phyloP scores from a whole-genome alignment of 2,888 invertebrate genomes.

The Pristionchus fissidentatus region DNA sequence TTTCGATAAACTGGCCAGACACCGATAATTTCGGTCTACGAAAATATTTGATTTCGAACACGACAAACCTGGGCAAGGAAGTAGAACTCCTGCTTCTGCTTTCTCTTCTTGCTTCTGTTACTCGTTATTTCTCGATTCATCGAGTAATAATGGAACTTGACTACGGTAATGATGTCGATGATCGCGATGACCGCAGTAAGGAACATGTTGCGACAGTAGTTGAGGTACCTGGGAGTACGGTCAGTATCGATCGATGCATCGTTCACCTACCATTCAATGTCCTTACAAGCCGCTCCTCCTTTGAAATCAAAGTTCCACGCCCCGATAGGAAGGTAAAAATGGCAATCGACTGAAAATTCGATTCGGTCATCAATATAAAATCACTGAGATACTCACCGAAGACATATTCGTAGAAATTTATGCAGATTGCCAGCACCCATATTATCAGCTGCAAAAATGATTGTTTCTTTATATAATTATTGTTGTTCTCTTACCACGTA shows the following conservation, averaged over 20 bases:
- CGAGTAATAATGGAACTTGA: conserved; percentile 34
- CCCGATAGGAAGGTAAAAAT: conserved; percentile 3
- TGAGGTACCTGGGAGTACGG: conserved; percentile 8
- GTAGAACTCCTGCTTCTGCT: conserved; percentile 31
- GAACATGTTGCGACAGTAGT: conserved; percentile 45
- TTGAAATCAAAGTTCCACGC: conserved; percentile 44
- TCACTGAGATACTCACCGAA: conserved; percentile 7
- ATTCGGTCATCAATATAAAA: neutral
- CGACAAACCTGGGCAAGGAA: conserved; percentile 31
- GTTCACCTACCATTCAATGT: conserved; percentile 33
- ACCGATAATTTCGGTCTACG: too few relatives aligned
- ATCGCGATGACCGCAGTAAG: conserved; percentile 32
- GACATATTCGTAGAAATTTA: conserved; percentile 45
- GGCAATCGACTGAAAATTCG: conserved; percentile 20
- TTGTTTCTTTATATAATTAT: neutral
- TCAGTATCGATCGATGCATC: neutral
- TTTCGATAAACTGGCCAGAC: too few relatives aligned
- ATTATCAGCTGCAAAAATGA: conserved; percentile 7
- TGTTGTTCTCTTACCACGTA: conserved; percentile 4
- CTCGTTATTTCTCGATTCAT: neutral
- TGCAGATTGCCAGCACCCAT: conserved; percentile 36
- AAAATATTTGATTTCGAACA: neutral
- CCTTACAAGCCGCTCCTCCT: conserved; percentile 23
- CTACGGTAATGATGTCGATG: conserved; percentile 18
- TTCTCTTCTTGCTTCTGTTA: conserved; percentile 20